Percentiles rank a stretch among this genome's conserved stretches.
Evolutionary conservation across 2,113 vertebrate species (phyloP).

Genomic region (Sisor rabdophorus): DNA sequence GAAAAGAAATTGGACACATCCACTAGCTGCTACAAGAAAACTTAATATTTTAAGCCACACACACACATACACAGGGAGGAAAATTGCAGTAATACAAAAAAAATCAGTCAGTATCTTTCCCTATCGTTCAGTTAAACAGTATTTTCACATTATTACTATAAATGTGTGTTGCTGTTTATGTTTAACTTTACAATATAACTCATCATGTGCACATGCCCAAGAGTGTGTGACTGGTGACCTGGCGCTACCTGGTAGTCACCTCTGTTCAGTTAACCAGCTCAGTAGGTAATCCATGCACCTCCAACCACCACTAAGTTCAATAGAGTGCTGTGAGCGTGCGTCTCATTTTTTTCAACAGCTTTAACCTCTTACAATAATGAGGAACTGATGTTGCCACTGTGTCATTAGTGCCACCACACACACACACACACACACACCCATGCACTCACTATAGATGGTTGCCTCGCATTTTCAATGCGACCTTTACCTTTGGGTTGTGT

Average conservation of each 20-base stretch:
- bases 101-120: too few species aligned
- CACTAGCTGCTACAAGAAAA: background rate
- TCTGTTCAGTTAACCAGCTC: slow-evolving; percentile 16
- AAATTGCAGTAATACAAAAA: background rate
- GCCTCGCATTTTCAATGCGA: slow-evolving; percentile 6
- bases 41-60: slow-evolving; percentile 1
- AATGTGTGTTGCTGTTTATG: slow-evolving; percentile 13
- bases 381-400: slow-evolving; percentile 21
- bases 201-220: background rate
- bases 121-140: too few species aligned
- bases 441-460: slow-evolving; percentile 5
- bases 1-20: slow-evolving; percentile 3
- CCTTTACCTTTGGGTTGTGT: background rate
- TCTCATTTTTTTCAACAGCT: background rate
- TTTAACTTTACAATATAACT: background rate
- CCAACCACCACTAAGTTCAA: slow-evolving; percentile 16
- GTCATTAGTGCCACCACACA: slow-evolving; percentile 15
- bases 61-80: background rate
- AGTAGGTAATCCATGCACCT: slow-evolving; percentile 19
- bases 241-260: background rate
- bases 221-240: slow-evolving; percentile 4
- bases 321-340: slow-evolving; percentile 15
- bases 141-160: slow-evolving; percentile 7
- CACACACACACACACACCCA: too few species aligned
- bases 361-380: slow-evolving; percentile 26